Evolutionary conservation across 2,113 vertebrate species (phyloP).

Genomic region (Pseudolaguvia tuberculata): DNA sequence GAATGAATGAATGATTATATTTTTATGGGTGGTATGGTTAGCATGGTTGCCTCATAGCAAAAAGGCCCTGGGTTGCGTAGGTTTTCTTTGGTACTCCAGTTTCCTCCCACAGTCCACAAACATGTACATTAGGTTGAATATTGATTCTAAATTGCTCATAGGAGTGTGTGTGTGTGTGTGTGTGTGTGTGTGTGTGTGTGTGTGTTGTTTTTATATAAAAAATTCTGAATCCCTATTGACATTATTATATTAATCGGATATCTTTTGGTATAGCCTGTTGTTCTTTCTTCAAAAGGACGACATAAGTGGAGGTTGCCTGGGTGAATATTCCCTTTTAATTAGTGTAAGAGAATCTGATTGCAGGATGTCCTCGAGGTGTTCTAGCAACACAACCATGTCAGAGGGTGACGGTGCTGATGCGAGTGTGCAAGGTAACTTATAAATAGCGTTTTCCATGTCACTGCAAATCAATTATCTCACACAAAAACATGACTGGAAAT

Average conservation of each 20-base stretch:
- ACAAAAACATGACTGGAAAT: slow-evolving; percentile 8
- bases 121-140: too few species aligned
- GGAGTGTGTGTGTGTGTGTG: too few species aligned
- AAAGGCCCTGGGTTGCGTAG: too few species aligned
- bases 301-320: background rate
- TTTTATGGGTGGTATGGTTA: too few species aligned
- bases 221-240: slow-evolving; percentile 29
- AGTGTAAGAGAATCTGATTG: slow-evolving; percentile 2
- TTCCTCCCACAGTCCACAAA: too few species aligned
- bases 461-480: slow-evolving; percentile 33
- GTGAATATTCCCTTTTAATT: slow-evolving; percentile 17
- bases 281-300: background rate
- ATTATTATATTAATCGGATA: slow-evolving; percentile 26
- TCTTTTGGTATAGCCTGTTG: background rate
- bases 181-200: too few species aligned
- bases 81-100: too few species aligned
- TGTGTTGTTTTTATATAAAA: too few species aligned
- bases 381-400: background rate
- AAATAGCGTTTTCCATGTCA: slow-evolving; percentile 39
- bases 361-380: slow-evolving; percentile 21
- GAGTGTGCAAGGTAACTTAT: slow-evolving; percentile 14
- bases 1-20: too few species aligned
- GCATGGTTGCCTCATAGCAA: too few species aligned
- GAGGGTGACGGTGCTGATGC: slow-evolving; percentile 17
- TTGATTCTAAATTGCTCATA: too few species aligned